Conservation (phyloP, 2,888 invertebrate species). For the Cerastoderma edule region DNA sequence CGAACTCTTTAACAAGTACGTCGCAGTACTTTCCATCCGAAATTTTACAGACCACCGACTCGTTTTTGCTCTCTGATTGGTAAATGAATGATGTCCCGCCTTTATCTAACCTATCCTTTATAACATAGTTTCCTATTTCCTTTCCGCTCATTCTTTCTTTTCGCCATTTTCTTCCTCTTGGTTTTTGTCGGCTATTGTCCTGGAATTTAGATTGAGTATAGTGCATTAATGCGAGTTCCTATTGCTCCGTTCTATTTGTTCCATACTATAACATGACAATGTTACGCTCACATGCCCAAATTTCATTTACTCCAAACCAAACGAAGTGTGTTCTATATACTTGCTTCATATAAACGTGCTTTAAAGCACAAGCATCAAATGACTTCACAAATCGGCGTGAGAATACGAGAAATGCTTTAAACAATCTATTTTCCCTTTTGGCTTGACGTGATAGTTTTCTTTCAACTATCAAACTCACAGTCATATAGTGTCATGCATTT, state of each 20-base stretch:
- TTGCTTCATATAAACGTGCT: background rate
- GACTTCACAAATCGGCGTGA: background rate
- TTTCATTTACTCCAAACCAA: too few relatives aligned
- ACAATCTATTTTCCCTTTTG: too few relatives aligned
- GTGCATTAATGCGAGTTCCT: too few relatives aligned
- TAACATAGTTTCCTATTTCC: constrained; percentile 41
- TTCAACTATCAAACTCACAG: too few relatives aligned
- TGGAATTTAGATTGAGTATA: constrained; percentile 10
- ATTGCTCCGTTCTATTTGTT: background rate
- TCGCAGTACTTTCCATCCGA: constrained; percentile 56
- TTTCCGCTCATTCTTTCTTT: constrained; percentile 54
- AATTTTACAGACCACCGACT: constrained; percentile 41
- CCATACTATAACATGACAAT: background rate
- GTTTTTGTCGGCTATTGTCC: constrained; percentile 33
- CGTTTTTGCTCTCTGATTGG: constrained; percentile 17
- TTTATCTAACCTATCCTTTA: constrained; percentile 32
- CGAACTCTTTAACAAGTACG: constrained; percentile 47
- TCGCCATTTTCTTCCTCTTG: constrained; percentile 54
- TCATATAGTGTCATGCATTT: too few relatives aligned
- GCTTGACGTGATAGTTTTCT: too few relatives aligned
- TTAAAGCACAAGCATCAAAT: background rate
- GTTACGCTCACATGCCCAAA: background rate
- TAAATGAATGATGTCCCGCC: constrained; percentile 53
- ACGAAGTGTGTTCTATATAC: background rate
- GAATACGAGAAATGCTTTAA: too few relatives aligned